phyloP scores from a whole-genome alignment of 2,888 invertebrate species.

The Caenorhabditis angaria region DNA sequence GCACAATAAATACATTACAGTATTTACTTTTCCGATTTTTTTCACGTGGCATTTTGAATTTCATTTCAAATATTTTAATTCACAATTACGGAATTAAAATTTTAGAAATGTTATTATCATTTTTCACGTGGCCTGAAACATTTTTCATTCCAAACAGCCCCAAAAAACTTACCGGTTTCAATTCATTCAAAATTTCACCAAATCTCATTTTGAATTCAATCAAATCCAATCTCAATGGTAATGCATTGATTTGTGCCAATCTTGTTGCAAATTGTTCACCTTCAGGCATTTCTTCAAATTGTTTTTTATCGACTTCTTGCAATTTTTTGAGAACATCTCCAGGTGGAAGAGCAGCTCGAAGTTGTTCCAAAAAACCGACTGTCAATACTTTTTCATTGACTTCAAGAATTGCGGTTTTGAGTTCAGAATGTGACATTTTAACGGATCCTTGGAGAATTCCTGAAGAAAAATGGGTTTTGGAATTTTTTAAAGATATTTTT shows the following conservation, averaged over 20 bases:
- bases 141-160: neutral
- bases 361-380: constrained; percentile 86
- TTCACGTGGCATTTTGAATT: no score
- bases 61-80: no score
- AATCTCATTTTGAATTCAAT: constrained; percentile 89
- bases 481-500: constrained; percentile 1
- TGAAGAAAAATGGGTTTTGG: constrained; percentile 37
- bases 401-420: constrained; percentile 81
- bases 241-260: constrained; percentile 73
- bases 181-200: constrained; percentile 84
- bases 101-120: no score
- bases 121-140: no score
- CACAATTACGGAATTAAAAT: no score
- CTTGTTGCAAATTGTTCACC: constrained; percentile 94
- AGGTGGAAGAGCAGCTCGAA: constrained; percentile 90
- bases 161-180: constrained; percentile 81
- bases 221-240: constrained; percentile 82
- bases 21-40: no score
- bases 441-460: constrained; percentile 76
- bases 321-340: constrained; percentile 87
- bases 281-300: constrained; percentile 78
- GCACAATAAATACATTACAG: no score
- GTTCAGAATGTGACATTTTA: constrained; percentile 75
- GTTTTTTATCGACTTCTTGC: constrained; percentile 73
- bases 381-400: constrained; percentile 76